Evolutionary conservation across 2,113 vertebrate genomes (phyloP).

Genomic region (Isurus oxyrinchus): DNA sequence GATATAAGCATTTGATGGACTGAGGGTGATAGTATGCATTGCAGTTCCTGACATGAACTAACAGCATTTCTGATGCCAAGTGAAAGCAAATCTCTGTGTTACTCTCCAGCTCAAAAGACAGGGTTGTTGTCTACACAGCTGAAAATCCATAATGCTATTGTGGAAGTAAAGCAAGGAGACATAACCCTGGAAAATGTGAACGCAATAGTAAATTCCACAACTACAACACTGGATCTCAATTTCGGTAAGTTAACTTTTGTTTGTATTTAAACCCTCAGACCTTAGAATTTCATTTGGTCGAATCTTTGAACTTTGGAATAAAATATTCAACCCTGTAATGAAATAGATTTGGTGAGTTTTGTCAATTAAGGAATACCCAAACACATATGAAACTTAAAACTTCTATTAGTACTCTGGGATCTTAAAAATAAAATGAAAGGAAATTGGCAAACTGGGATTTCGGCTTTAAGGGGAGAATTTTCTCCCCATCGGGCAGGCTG

Average conservation of each 20-base stretch:
- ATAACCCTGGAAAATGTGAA: constrained; percentile 45
- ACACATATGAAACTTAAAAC: neutral
- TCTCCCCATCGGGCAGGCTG: no score
- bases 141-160: constrained; percentile 43
- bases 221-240: constrained; percentile 42
- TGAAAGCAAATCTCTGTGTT: neutral
- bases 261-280: no score
- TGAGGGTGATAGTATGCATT: neutral
- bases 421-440: neutral
- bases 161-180: constrained; percentile 48
- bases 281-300: no score
- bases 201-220: constrained; percentile 52
- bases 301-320: neutral
- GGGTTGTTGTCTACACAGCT: constrained; percentile 38
- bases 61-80: neutral
- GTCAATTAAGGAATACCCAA: neutral
- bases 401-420: neutral
- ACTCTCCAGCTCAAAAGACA: neutral
- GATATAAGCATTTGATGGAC: neutral
- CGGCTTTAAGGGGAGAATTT: no score
- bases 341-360: neutral
- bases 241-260: constrained; percentile 39
- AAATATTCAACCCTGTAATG: neutral
- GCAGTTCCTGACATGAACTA: neutral
- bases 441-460: neutral